Evolutionary conservation across 2,797 vertebrate species (phyloP), one percentile per base, ranked within the genome.

Genomic region (Acanthopagrus latus): DNA sequence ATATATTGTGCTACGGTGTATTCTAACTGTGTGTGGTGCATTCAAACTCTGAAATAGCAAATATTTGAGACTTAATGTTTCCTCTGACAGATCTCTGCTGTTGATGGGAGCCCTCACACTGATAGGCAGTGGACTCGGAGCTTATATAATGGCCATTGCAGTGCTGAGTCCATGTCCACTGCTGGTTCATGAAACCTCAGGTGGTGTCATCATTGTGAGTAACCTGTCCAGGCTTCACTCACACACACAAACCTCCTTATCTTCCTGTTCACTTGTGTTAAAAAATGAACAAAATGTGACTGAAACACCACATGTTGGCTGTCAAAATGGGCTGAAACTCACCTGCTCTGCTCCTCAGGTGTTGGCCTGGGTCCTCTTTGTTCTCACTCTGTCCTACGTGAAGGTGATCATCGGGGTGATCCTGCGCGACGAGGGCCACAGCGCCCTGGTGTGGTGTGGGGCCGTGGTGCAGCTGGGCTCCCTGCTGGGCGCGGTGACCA

Each of bases 361-460:
- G 64, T n/a, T 90, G 68, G 90, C 91, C 43, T 97, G 96, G 96
- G 68, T 95, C 62, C 48, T 95, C 29, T 96, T 96, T 4, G 78
- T 96, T 3, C 94, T 97, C 67, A 64, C 83, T 1, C 90, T 97
- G 51, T 96, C 96, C 55, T 97, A 96, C 10, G 96, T 97, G 56
- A 97, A 97, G 88, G 95, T 97, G 88, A 96, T 96, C 43, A 93
- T 96, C 0, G 96, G 95, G 1, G 12, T 96, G 46, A 95, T 96
- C 71, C 86, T 97, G 63, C 94, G 96, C 0, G 95, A 96, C 18
- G 95, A 97, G 72, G 96, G 96, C 27, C 95, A 95, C 93, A 91
- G 95, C 44, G 96, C 96, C 50, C 95, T 97, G 0, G 94, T 97
- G 89, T 97, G 95, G 95, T 97, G 96, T 3, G 96, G 96, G 9